Conservation (phyloP, 1,140 invertebrate genomes). For the Drosophila equinoxialis region DNA sequence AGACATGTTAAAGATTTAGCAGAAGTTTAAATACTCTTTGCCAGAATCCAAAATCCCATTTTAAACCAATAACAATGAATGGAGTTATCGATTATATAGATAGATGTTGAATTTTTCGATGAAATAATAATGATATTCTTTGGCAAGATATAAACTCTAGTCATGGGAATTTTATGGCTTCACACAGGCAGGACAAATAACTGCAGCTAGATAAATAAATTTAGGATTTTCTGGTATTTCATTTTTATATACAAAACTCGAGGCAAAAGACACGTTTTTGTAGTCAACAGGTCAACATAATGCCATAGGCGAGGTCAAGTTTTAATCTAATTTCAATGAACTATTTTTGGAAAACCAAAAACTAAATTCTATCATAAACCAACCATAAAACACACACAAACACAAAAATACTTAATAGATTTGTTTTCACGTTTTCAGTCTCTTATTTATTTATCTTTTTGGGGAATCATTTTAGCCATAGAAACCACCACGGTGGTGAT, state of each 20-base stretch:
- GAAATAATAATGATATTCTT: too few species aligned
- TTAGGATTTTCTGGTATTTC: conserved; percentile 63
- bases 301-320: conserved; percentile 4
- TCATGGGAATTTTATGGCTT: too few species aligned
- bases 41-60: too few species aligned
- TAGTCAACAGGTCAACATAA: conserved; percentile 28
- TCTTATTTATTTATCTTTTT: not conserved
- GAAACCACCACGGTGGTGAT: not conserved
- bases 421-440: conserved; percentile 6
- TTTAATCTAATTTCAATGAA: conserved; percentile 7
- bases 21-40: conserved; percentile 13
- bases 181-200: too few species aligned
- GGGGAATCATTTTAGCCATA: not conserved
- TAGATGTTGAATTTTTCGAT: too few species aligned
- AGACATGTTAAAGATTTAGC: not conserved
- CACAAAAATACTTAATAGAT: not conserved
- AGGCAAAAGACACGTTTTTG: not conserved
- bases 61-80: too few species aligned
- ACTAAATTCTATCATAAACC: not conserved
- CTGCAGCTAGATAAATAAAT: conserved; percentile 16
- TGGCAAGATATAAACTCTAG: too few species aligned
- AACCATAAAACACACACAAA: not conserved
- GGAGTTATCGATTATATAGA: too few species aligned
- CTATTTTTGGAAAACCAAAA: conserved; percentile 5
- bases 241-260: conserved; percentile 5